A percentile compares a stretch with the other conserved stretches of the same genome.
Conservation (phyloP, 2,888 invertebrate genomes). For the Diplazon laetatorius region DNA sequence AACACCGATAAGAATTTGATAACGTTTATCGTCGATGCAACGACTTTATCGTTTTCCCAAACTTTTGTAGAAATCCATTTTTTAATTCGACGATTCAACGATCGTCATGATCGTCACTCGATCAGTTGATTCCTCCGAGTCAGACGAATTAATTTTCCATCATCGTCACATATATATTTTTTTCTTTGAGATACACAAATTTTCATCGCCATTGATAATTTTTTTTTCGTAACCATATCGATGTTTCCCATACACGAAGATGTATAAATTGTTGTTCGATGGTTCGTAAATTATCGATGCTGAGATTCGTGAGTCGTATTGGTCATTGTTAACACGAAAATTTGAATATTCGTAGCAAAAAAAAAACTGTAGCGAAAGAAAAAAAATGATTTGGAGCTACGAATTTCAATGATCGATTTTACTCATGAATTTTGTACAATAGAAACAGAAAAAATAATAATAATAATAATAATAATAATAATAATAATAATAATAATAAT, state of each 20-base stretch:
- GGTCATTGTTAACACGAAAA: background rate
- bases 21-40: conserved; percentile 19
- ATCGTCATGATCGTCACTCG: background rate
- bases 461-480: too few species aligned
- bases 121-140: background rate
- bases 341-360: too few species aligned
- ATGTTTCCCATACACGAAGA: conserved; percentile 28
- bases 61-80: conserved; percentile 17
- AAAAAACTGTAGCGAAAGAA: too few species aligned
- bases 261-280: conserved; percentile 26
- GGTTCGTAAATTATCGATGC: background rate
- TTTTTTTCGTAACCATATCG: conserved; percentile 41
- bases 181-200: background rate
- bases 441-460: too few species aligned
- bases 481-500: too few species aligned
- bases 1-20: background rate
- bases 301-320: conserved; percentile 2
- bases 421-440: conserved; percentile 2
- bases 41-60: conserved; percentile 20
- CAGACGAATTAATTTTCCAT: background rate
- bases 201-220: conserved; percentile 24
- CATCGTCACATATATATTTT: background rate
- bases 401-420: conserved; percentile 15
- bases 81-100: conserved; percentile 11
- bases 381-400: too few species aligned